phyloP scores from a whole-genome alignment of 2,888 invertebrate genomes.

The Drosophila hamatofila region DNA sequence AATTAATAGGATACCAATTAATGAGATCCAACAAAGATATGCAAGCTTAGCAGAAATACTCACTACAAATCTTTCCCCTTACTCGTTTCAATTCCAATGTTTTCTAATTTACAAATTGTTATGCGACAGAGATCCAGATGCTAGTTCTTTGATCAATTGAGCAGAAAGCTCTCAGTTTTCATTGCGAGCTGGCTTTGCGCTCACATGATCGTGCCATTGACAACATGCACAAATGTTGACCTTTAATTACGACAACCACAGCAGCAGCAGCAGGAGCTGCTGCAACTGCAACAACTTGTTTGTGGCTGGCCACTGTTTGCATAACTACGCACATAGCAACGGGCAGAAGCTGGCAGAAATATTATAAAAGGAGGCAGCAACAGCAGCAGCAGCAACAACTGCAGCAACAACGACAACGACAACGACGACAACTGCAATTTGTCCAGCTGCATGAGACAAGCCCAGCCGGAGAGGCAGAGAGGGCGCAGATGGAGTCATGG shows the following conservation, averaged over 20 bases:
- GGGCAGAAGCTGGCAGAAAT: slow-evolving; percentile 47
- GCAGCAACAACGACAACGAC: slow-evolving; percentile 39
- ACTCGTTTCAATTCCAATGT: not conserved
- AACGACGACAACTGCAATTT: slow-evolving; percentile 81
- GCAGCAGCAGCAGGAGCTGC: slow-evolving; percentile 46
- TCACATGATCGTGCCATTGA: slow-evolving; percentile 66
- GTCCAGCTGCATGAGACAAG: slow-evolving; percentile 74
- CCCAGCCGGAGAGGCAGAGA: slow-evolving; percentile 21
- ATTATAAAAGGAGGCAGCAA: slow-evolving; percentile 55
- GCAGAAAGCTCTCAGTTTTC: slow-evolving; percentile 12
- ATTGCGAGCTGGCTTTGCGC: slow-evolving; percentile 34
- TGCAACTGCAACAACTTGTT: slow-evolving; percentile 68
- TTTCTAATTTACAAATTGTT: slow-evolving; percentile 1
- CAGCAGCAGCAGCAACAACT: slow-evolving; percentile 40
- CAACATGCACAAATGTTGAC: slow-evolving; percentile 82
- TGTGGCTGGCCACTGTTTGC: slow-evolving; percentile 74
- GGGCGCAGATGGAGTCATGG: slow-evolving; percentile 28
- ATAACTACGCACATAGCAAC: slow-evolving; percentile 77
- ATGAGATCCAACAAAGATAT: no score
- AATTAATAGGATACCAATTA: no score
- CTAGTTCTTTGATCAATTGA: slow-evolving; percentile 3
- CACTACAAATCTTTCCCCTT: not conserved
- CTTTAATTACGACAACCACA: slow-evolving; percentile 79
- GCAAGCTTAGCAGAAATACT: not conserved
- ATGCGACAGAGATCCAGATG: not conserved